Conservation (phyloP, 2,888 invertebrate species). For the Nemapogon koenigi region DNA sequence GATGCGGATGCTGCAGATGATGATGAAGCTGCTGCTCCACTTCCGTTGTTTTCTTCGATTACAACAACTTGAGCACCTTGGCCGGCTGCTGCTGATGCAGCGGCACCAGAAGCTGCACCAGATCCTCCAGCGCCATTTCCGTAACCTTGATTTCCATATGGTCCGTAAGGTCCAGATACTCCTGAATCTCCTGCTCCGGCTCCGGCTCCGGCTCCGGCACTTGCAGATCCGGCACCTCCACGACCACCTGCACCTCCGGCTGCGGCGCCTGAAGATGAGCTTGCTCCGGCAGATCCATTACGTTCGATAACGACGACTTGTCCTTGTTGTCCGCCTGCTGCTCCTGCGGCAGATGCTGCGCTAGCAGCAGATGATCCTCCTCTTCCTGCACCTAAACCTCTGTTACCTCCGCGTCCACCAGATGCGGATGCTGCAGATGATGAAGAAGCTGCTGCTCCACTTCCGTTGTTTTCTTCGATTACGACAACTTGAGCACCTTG, state of each 20-base stretch:
- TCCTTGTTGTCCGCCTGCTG: slow-evolving; percentile 1
- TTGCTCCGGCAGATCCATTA: neutral
- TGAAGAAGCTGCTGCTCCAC: slow-evolving; percentile 9
- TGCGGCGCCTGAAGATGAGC: too few relatives aligned
- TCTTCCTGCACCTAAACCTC: slow-evolving; percentile 6
- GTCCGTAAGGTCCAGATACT: too few relatives aligned
- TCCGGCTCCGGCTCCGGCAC: too few relatives aligned
- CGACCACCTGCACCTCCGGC: too few relatives aligned
- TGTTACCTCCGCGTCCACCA: too few relatives aligned
- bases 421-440: slow-evolving; percentile 7
- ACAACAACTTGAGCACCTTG: neutral
- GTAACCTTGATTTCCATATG: too few relatives aligned
- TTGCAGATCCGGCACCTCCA: too few relatives aligned
- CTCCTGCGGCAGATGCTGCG: neutral
- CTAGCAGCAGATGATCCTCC: slow-evolving; percentile 9
- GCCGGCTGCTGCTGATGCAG: neutral
- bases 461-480: slow-evolving; percentile 11
- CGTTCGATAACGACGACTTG: neutral
- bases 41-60: neutral
- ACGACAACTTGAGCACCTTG: slow-evolving; percentile 11
- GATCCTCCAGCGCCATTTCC: slow-evolving; percentile 12
- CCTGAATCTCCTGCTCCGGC: slow-evolving; percentile 9
- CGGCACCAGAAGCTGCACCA: neutral
- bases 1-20: slow-evolving; percentile 13
- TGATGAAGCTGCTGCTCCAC: slow-evolving; percentile 8